phyloP scores from a whole-genome alignment of 2,888 invertebrate species.

The Philaethria dido region DNA sequence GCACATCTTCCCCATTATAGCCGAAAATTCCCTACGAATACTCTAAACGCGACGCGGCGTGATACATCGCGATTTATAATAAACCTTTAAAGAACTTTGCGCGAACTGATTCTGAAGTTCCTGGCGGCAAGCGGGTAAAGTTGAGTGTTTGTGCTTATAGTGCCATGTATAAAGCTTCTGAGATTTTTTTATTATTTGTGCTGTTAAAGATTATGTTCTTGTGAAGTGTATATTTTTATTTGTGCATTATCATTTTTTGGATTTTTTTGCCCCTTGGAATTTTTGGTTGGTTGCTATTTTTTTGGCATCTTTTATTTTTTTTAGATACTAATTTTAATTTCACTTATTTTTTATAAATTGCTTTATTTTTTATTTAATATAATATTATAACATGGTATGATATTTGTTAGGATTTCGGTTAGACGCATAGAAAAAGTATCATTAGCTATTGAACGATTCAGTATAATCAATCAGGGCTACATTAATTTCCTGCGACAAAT shows the following conservation, averaged over 20 bases:
- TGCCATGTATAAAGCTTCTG: constrained; percentile 73
- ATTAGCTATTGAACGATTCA: constrained; percentile 41
- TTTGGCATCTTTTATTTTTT: constrained; percentile 52
- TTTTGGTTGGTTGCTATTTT: constrained; percentile 77
- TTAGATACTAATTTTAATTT: constrained; percentile 41
- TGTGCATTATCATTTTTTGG: constrained; percentile 79
- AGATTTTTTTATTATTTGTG: constrained; percentile 69
- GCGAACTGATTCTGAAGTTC: constrained; percentile 57
- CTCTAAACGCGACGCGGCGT: constrained; percentile 71
- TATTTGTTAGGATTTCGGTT: constrained; percentile 2
- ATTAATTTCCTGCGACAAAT: constrained; percentile 55
- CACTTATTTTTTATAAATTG: constrained; percentile 37
- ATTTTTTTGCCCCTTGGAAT: constrained; percentile 75
- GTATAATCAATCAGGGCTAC: constrained; percentile 47
- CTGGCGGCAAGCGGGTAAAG: constrained; percentile 80
- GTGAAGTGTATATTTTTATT: constrained; percentile 77
- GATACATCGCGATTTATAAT: constrained; percentile 62
- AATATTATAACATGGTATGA: background rate
- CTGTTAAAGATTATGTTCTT: constrained; percentile 72
- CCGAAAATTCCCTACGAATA: constrained; percentile 72
- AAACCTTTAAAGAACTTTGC: constrained; percentile 52
- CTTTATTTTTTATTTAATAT: constrained; percentile 31
- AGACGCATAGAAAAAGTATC: constrained; percentile 9
- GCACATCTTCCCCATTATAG: constrained; percentile 81
- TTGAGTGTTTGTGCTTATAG: constrained; percentile 76